A percentile compares a stretch with the other conserved stretches of the same genome.
Evolutionary conservation across 2,113 vertebrate genomes (phyloP).

Genomic region (Misgurnus mizolepis): DNA sequence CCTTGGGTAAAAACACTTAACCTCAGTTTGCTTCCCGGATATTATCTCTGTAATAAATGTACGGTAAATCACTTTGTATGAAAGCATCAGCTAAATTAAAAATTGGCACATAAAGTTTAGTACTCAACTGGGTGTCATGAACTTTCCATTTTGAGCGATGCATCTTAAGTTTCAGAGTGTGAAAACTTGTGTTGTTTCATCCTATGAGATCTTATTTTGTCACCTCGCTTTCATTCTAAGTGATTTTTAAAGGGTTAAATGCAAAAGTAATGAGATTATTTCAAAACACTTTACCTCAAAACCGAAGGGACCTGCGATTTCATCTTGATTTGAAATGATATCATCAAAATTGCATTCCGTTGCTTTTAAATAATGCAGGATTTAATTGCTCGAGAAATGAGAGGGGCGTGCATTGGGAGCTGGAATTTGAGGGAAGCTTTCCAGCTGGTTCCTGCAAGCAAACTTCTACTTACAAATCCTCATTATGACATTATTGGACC

Average conservation of each 20-base stretch:
- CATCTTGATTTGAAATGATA: conserved; percentile 40
- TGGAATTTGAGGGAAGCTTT: conserved; percentile 37
- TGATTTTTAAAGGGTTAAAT: conserved; percentile 11
- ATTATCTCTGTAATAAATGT: not conserved
- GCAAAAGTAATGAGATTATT: conserved; percentile 3
- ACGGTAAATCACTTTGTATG: not conserved
- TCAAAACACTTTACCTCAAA: conserved; percentile 29
- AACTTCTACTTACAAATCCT: not conserved
- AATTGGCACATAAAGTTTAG: not conserved
- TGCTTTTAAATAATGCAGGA: conserved; percentile 75
- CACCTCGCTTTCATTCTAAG: not conserved
- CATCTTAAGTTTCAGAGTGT: not conserved
- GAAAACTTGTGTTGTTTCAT: not conserved
- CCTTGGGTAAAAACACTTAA: not conserved
- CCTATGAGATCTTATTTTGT: not conserved
- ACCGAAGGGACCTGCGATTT: conserved; percentile 39
- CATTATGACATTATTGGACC: conserved; percentile 6
- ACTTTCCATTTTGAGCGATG: not conserved
- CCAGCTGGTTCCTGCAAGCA: not conserved
- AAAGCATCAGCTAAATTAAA: not conserved
- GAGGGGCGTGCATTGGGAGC: conserved; percentile 54
- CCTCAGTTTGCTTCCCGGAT: conserved; percentile 3
- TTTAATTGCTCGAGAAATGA: conserved; percentile 74
- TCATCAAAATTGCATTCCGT: conserved; percentile 50
- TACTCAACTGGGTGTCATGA: not conserved